These are phyloP conservation scores for Lophochroa leadbeateri DNA, from an alignment of 2,113 vertebrate species.

Conservation along the genomic window DNA sequence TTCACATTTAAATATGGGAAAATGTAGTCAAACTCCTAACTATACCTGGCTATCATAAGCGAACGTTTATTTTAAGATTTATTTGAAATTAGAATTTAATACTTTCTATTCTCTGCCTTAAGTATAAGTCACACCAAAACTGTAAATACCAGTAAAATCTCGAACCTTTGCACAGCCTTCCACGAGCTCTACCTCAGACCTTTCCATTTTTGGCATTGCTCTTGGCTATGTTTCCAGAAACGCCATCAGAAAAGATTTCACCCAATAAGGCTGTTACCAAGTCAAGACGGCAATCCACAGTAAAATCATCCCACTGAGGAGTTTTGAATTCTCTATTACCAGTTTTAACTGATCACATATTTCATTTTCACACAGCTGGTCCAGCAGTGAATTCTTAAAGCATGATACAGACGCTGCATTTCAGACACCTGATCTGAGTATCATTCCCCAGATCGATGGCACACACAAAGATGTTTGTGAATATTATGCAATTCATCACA, in stretches of 20 bases:
- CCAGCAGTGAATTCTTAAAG: not conserved
- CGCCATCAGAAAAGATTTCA: not conserved
- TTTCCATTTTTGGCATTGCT: not conserved
- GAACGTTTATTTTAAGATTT: not conserved
- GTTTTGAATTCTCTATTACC: not conserved
- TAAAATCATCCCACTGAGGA: not conserved
- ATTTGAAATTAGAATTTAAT: not conserved
- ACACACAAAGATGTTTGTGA: not conserved
- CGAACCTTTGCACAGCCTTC: not conserved
- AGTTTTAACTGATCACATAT: not conserved
- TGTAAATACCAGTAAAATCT: not conserved
- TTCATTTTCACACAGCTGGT: not conserved
- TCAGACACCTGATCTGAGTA: not conserved
- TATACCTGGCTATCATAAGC: slow-evolving; percentile 19
- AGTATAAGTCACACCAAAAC: not conserved
- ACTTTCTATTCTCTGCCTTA: not conserved
- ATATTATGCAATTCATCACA: not conserved
- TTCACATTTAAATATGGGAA: not conserved
- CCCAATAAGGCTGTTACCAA: not conserved
- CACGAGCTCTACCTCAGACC: not conserved
- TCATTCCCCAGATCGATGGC: not conserved
- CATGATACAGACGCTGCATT: not conserved
- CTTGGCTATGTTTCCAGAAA: not conserved
- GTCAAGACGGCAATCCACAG: not conserved
- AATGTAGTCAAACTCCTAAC: not conserved